Base-by-base conservation (phyloP, 2,113 vertebrate genomes). In the Phyllostomus hastatus region DNA sequence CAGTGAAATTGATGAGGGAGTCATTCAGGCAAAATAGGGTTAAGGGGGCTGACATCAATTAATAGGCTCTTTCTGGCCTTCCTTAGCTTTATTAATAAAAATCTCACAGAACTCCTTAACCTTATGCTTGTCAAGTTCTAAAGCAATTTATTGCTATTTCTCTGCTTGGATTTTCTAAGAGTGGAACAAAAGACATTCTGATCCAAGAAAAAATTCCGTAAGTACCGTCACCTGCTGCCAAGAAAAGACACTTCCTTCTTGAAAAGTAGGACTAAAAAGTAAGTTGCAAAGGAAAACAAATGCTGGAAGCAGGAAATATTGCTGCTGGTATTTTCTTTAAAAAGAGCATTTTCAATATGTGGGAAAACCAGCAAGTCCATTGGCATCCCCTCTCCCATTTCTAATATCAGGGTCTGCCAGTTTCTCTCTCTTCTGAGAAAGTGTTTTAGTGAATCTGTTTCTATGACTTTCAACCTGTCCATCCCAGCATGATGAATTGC, bases 181-280 rank as follows among this genome's bases (percentile, higher is more conserved):
- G 38, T 1, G 0, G 19, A 93, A 91, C 54, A 59, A 78, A 90
- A 95, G 95, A 66, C 82, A 95, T 78, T 78, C 66, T 80, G 87
- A 97, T 95, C 52, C 31, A 88, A 97, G 80, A 95, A 84, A 88
- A 96, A 97, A 88, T 92, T 57, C 92, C 83, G 0, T 66, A 87
- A 95, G 83, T 57, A 79, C 24, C 76, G 73, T 90, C 93, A 78
- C 61, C 64, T 90, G 66, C n/a, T 96, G 88, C 87, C 95, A 97
- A 96, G 92, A 98, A 95, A 97, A 96, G 92, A 97, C 94, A 80
- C 5, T 92, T 95, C 92, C 80, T 80, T 85, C 72, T 92, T 78
- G 46, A 95, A 97, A 90, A 95, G 86, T 35, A 81, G 28, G 35
- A 92, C 94, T 80, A 82, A 88, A 96, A 95, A 95, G 57, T 86